Percentiles rank a stretch among this genome's conserved stretches.
phyloP scores from a whole-genome alignment of 2,797 vertebrate genomes.

The Clarias pachynema region DNA sequence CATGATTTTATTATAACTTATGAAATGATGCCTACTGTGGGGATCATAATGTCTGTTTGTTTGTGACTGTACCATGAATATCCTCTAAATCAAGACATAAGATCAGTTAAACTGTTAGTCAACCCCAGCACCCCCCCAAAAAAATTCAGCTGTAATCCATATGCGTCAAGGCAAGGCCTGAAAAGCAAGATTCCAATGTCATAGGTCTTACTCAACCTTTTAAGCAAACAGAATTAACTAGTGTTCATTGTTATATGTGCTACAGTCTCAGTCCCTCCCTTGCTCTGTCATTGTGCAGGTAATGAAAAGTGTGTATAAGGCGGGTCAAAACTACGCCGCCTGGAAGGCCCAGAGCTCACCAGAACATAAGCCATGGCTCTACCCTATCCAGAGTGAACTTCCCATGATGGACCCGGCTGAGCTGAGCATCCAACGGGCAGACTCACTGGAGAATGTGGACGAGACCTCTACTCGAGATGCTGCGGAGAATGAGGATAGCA shows the following conservation, averaged over 20 bases:
- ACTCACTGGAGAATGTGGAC: conserved; percentile 78
- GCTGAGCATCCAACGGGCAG: conserved; percentile 74
- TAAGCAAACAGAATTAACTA: conserved; percentile 6
- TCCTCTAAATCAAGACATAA: background rate
- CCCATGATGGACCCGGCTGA: conserved; percentile 70
- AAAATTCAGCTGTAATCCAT: conserved; percentile 3
- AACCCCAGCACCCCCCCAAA: background rate
- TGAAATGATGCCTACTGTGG: background rate
- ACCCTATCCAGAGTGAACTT: conserved; percentile 76
- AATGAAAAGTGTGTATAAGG: conserved; percentile 75
- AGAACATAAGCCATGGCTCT: conserved; percentile 76
- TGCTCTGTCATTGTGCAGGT: conserved; percentile 67
- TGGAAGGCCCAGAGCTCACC: conserved; percentile 77
- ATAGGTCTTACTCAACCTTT: conserved; percentile 14
- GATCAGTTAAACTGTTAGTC: background rate
- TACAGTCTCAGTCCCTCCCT: conserved; percentile 26
- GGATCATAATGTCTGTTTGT: background rate
- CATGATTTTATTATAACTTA: background rate
- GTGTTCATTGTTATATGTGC: conserved; percentile 23
- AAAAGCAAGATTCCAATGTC: conserved; percentile 48
- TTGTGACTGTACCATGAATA: background rate
- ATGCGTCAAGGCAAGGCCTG: background rate
- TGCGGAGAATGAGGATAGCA: conserved; percentile 70
- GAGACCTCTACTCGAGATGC: conserved; percentile 66
- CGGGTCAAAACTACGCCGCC: conserved; percentile 71